Evolutionary conservation across 2,113 vertebrate species (phyloP).

Genomic region (Tachuris rubrigastra): DNA sequence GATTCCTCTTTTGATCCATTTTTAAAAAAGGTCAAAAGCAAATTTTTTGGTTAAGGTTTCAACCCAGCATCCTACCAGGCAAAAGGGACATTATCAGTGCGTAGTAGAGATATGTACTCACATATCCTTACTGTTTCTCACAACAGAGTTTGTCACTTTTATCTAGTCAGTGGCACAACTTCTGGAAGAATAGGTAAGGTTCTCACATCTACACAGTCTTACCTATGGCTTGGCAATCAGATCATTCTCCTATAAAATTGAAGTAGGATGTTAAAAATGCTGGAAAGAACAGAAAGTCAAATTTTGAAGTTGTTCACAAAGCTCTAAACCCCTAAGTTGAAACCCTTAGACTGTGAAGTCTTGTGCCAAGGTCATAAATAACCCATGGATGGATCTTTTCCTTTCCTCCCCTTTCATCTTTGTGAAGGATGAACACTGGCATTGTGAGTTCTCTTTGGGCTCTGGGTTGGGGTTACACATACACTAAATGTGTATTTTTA

Average conservation of each 20-base stretch:
- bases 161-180: neutral
- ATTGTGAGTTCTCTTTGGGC: neutral
- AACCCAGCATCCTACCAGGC: neutral
- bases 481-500: neutral
- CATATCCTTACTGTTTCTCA: neutral
- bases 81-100: neutral
- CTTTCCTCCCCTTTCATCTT: neutral
- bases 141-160: neutral
- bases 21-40: neutral
- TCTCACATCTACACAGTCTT: neutral
- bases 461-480: neutral
- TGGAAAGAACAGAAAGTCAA: neutral
- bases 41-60: neutral
- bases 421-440: neutral
- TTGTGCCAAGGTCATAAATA: neutral
- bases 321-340: neutral
- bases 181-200: neutral
- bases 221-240: neutral
- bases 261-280: neutral
- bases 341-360: neutral
- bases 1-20: slow-evolving; percentile 9
- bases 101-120: neutral
- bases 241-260: neutral
- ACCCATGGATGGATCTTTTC: neutral
- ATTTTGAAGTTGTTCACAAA: neutral